Evolutionary conservation across 2,797 vertebrate species (phyloP).

Genomic region (Sebastes taczanowskii): DNA sequence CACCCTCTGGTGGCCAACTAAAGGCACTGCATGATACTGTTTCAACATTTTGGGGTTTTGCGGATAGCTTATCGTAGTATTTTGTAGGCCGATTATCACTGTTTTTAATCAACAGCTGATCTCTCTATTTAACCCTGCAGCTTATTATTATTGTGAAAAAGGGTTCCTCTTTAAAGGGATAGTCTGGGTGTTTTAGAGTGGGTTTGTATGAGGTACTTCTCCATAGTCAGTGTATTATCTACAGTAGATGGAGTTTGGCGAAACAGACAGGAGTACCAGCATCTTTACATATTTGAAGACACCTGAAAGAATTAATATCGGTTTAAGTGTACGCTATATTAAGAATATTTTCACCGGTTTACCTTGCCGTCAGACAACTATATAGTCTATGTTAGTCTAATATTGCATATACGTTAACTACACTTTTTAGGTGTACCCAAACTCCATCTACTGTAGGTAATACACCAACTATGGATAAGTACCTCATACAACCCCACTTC

Average conservation of each 20-base stretch:
- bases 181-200: background rate
- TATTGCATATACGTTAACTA: too few species aligned
- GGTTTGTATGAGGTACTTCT: background rate
- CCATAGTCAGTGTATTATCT: background rate
- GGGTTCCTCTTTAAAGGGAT: background rate
- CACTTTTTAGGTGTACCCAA: background rate
- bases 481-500: background rate
- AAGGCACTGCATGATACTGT: background rate
- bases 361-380: background rate
- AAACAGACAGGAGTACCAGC: background rate
- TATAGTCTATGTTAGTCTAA: too few species aligned
- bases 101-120: background rate
- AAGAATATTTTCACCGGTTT: background rate
- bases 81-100: background rate
- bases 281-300: background rate
- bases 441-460: background rate
- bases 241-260: background rate
- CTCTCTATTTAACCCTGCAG: background rate
- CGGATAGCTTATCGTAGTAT: background rate
- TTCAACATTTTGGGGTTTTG: background rate
- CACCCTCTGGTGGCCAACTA: constrained; percentile 37
- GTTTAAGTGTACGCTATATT: background rate
- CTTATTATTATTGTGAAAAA: background rate
- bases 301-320: background rate
- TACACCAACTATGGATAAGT: background rate